These are phyloP conservation scores for Columbina picui DNA, from an alignment of 2,113 vertebrate species.

Conservation along the genomic window DNA sequence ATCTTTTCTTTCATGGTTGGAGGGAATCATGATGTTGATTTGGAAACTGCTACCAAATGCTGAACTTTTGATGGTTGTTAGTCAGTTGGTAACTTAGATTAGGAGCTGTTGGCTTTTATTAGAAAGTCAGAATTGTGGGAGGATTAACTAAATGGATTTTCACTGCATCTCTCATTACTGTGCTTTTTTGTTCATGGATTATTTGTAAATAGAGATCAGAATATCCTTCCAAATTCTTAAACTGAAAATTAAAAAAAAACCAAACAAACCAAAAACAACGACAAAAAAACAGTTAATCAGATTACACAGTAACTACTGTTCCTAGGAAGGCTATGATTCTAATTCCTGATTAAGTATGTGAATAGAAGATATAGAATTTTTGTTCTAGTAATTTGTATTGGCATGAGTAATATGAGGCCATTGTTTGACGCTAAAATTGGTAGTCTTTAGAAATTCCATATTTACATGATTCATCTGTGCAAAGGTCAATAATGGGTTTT, in stretches of 20 bases:
- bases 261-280: too few relatives aligned
- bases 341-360: not conserved
- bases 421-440: not conserved
- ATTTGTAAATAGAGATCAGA: not conserved
- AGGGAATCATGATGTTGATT: not conserved
- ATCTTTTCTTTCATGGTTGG: constrained; percentile 17
- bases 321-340: not conserved
- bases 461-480: not conserved
- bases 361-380: not conserved
- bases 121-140: not conserved
- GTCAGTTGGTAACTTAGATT: not conserved
- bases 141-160: constrained; percentile 33
- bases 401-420: not conserved
- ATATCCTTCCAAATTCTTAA: not conserved
- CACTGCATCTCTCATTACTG: not conserved
- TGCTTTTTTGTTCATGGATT: not conserved
- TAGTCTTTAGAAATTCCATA: not conserved
- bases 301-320: not conserved
- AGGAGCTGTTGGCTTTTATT: constrained; percentile 19
- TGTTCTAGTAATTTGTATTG: not conserved
- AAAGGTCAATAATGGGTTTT: not conserved
- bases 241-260: not conserved
- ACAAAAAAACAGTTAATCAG: not conserved
- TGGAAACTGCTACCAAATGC: not conserved
- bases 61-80: constrained; percentile 6